Conservation (phyloP, 2,888 invertebrate species). For the Cheilosia pagana region DNA sequence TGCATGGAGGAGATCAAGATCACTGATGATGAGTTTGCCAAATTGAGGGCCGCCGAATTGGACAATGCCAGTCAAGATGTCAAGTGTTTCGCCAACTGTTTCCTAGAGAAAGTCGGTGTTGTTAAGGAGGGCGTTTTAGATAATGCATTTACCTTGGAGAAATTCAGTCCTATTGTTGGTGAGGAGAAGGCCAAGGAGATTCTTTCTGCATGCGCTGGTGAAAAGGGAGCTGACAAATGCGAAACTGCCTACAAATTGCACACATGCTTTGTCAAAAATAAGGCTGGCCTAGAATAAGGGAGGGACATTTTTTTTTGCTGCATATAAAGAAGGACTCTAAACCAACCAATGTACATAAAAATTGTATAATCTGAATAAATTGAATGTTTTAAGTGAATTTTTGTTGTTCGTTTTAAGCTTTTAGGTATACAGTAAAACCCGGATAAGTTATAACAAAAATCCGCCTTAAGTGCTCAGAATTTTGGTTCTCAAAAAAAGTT, state of each 20-base stretch:
- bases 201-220: slow-evolving; percentile 76
- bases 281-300: slow-evolving; percentile 17
- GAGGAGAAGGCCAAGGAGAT: slow-evolving; percentile 77
- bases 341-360: too few species aligned
- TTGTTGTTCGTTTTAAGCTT: too few species aligned
- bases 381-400: too few species aligned
- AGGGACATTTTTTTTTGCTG: too few species aligned
- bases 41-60: slow-evolving; percentile 77
- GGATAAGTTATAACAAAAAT: too few species aligned
- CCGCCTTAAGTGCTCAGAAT: too few species aligned
- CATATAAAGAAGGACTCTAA: too few species aligned
- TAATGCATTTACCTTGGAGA: slow-evolving; percentile 72
- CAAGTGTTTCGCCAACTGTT: slow-evolving; percentile 81
- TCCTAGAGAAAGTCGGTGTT: slow-evolving; percentile 80
- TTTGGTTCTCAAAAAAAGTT: too few species aligned
- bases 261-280: slow-evolving; percentile 77
- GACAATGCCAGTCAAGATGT: slow-evolving; percentile 74
- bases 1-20: slow-evolving; percentile 76
- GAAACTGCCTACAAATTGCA: slow-evolving; percentile 79
- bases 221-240: slow-evolving; percentile 78
- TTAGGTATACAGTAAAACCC: too few species aligned
- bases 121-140: slow-evolving; percentile 78
- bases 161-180: slow-evolving; percentile 76
- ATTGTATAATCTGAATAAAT: too few species aligned
- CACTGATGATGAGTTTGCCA: slow-evolving; percentile 77